phyloP scores from a whole-genome alignment of 2,797 vertebrate genomes.

The Rhynchonycteris naso region DNA sequence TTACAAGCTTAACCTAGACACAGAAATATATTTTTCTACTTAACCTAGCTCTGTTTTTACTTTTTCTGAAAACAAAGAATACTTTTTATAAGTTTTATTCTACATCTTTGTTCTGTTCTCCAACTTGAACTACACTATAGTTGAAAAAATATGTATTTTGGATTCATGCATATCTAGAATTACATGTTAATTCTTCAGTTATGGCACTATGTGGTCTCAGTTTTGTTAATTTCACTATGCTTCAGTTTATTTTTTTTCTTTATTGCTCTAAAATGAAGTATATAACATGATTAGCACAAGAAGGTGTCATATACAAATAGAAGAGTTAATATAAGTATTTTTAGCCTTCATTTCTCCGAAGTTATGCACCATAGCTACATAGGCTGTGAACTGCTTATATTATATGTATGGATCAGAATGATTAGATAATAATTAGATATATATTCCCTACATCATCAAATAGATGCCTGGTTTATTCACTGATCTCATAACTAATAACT shows the following conservation, averaged over 20 bases:
- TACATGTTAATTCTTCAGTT: not conserved
- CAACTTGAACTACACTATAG: not conserved
- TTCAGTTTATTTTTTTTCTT: not conserved
- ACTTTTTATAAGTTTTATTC: not conserved
- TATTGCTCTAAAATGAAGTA: conserved; percentile 7
- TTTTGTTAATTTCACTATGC: not conserved
- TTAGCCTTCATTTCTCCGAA: conserved; percentile 2
- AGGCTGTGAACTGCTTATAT: not conserved
- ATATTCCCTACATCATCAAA: not conserved
- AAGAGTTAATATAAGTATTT: not conserved
- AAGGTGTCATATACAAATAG: not conserved
- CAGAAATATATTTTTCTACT: not conserved
- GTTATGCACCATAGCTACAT: not conserved
- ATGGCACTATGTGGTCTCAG: not conserved
- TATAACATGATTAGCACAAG: not conserved
- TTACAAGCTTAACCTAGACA: not conserved
- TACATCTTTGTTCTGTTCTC: not conserved
- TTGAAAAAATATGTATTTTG: not conserved
- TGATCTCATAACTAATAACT: not conserved
- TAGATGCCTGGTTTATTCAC: not conserved
- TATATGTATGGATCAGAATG: not conserved
- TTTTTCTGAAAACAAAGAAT: conserved; percentile 27
- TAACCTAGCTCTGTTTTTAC: not conserved
- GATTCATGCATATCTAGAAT: not conserved
- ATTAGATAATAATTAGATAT: not conserved